Evolutionary conservation across 2,888 invertebrate species (phyloP), one percentile per base, ranked within the genome.

Genomic region (Malthinus flaveolus): DNA sequence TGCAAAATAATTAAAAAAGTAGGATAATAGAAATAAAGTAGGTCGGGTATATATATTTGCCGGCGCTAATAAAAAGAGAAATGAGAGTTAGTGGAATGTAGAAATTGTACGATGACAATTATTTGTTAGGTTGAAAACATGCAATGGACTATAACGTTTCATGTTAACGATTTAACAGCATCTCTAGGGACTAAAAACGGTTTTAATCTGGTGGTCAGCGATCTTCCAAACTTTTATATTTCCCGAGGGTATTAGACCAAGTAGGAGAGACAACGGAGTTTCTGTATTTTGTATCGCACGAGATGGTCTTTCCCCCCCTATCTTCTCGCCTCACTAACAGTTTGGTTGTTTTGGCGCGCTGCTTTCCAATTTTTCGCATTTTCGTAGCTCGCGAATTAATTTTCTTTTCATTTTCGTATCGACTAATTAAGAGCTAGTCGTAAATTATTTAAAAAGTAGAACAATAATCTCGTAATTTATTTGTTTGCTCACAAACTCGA

Each of bases 151-250:
- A 63, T 66, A 67, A 67, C 68, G 63, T 66, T 69, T 65, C 60
- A 66, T 71, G 71, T 71, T 71, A 70, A 73, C 69, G 69, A 69
- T 71, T 70, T 69, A 71, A 69, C 70, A 64, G 64, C 64, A 62
- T 59, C 67, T 66, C 68, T 53, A 57, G 69, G 65, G 71, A 66
- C 55, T 57, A 50, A 53, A 65, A 68, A 68, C 62, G 66, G 69
- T 70, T 73, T 72, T 72, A 74, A 74, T 74, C 73, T 69, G 67
- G 68, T 72, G 73, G 68, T 67, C 71, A 66, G 69, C 71, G 68
- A 71, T 73, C 71, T 73, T 72, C 68, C 68, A 65, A 68, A 72
- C 69, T 72, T 73, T 73, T 72, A 73, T 73, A 74, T 72, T 73
- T 72, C 73, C 73, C 73, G 45, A 32, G 69, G 68, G 73, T 61